Percentiles rank a stretch among this genome's conserved stretches.
phyloP scores from a whole-genome alignment of 2,797 vertebrate genomes.

The Salmo trutta region DNA sequence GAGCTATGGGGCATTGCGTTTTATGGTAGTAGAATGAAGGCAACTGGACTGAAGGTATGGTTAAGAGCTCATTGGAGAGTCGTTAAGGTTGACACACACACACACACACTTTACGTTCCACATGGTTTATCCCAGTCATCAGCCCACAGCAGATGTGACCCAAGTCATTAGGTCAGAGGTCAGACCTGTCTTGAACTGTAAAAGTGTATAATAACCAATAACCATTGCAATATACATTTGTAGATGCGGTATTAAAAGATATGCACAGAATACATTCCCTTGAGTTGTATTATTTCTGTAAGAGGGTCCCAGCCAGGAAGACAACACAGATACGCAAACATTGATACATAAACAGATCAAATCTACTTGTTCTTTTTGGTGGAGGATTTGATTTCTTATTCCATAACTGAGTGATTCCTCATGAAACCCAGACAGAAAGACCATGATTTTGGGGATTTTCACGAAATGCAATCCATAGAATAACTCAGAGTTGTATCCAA shows the following conservation, averaged over 20 bases:
- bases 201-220: slow-evolving; percentile 2
- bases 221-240: neutral
- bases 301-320: neutral
- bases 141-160: slow-evolving; percentile 77
- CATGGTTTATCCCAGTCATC: slow-evolving; percentile 74
- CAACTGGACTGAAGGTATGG: slow-evolving; percentile 46
- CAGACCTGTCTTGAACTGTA: slow-evolving; percentile 40
- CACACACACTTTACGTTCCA: slow-evolving; percentile 59
- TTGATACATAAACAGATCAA: neutral
- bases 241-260: neutral
- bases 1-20: slow-evolving; percentile 56
- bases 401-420: neutral
- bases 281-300: neutral
- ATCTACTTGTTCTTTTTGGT: neutral
- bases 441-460: too few relatives aligned
- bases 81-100: slow-evolving; percentile 56
- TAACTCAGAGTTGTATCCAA: too few relatives aligned
- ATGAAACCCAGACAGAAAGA: too few relatives aligned
- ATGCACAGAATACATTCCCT: neutral
- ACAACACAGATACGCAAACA: neutral
- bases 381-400: neutral
- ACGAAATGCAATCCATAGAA: too few relatives aligned
- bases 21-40: slow-evolving; percentile 59
- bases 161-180: slow-evolving; percentile 65
- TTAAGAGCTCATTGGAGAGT: slow-evolving; percentile 74